Evolutionary conservation across 2,113 vertebrate genomes (phyloP).

Genomic region (Ursus arctos): DNA sequence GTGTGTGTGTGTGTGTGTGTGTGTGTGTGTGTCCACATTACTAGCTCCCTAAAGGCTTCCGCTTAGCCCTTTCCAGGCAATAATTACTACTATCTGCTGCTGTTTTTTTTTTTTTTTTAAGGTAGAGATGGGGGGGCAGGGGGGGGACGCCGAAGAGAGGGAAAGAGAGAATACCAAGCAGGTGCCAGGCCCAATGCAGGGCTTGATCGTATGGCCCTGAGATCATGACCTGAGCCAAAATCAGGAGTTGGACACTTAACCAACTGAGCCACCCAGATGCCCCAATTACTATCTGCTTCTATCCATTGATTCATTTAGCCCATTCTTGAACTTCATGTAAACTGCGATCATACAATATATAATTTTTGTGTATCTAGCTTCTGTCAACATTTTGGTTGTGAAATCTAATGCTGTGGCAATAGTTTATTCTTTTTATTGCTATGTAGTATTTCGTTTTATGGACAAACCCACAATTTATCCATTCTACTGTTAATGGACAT

Average conservation of each 20-base stretch:
- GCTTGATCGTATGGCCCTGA: neutral
- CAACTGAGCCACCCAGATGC: neutral
- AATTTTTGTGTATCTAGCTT: neutral
- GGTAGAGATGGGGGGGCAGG: too few species aligned
- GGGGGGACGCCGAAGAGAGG: too few species aligned
- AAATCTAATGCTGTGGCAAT: neutral
- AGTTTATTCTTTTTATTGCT: neutral
- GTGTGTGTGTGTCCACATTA: neutral
- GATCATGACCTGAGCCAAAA: neutral
- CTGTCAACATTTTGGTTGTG: neutral
- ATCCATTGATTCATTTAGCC: neutral
- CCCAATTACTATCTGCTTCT: neutral
- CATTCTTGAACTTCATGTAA: neutral
- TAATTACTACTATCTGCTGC: neutral
- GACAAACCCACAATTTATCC: neutral
- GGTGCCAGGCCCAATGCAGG: neutral
- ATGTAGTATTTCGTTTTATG: neutral
- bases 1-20: neutral
- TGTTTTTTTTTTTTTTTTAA: neutral
- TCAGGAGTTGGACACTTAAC: neutral
- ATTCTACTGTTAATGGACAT: neutral
- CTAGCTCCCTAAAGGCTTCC: neutral
- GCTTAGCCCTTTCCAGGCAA: neutral
- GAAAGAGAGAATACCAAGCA: neutral
- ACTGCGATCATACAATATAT: neutral